A percentile compares a stretch with the other conserved stretches of the same genome.
Conservation (phyloP, 2,797 vertebrate species). For the Pipistrellus nathusii region DNA sequence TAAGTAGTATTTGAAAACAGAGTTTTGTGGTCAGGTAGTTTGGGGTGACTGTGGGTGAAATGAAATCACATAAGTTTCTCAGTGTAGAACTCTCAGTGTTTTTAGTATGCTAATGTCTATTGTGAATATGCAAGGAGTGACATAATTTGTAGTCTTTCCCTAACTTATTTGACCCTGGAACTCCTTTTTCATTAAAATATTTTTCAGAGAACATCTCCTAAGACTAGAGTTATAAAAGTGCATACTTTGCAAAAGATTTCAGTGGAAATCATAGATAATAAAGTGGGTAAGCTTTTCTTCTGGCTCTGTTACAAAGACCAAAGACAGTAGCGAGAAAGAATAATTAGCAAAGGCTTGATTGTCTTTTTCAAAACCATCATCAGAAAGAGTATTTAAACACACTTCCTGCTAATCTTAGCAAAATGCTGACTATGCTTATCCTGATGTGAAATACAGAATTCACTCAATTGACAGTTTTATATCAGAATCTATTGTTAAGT, state of each 20-base stretch:
- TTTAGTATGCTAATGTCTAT: background rate
- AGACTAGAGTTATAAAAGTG: slow-evolving; percentile 11
- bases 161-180: background rate
- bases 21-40: background rate
- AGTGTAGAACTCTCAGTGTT: background rate
- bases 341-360: slow-evolving; percentile 9
- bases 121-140: background rate
- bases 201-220: slow-evolving; percentile 5
- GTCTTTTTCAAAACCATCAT: slow-evolving; percentile 33
- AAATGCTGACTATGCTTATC: slow-evolving; percentile 11
- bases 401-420: slow-evolving; percentile 6
- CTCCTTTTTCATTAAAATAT: background rate
- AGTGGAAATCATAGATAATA: background rate
- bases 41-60: background rate
- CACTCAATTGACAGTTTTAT: background rate
- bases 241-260: slow-evolving; percentile 21
- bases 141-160: background rate
- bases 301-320: slow-evolving; percentile 20
- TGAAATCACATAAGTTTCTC: background rate
- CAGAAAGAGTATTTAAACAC: slow-evolving; percentile 32
- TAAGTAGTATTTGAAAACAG: background rate
- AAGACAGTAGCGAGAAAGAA: slow-evolving; percentile 8
- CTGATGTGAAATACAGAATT: slow-evolving; percentile 18
- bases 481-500: background rate
- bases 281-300: background rate